Evolutionary conservation across 2,113 vertebrate species (phyloP).

Genomic region (Brachyhypopomus occidentalis): DNA sequence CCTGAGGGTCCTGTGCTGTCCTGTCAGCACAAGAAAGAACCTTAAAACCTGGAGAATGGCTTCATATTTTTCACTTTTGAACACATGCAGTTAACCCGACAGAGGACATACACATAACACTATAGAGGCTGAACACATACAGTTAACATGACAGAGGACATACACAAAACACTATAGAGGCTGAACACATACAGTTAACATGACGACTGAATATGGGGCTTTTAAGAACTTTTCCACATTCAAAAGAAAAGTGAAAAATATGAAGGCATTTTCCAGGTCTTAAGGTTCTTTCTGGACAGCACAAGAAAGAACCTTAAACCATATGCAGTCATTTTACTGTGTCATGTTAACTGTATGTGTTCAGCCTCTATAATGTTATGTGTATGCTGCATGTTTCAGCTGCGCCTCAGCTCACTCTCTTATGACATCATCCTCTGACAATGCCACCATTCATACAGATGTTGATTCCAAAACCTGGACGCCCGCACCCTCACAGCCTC

Average conservation of each 20-base stretch:
- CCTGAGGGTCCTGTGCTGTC: conserved; percentile 9
- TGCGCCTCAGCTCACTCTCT: conserved; percentile 88
- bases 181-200: too few species aligned
- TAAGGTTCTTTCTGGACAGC: too few species aligned
- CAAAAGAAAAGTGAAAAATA: too few species aligned
- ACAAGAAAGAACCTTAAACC: background rate
- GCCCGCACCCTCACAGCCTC: conserved; percentile 61
- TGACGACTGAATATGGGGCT: too few species aligned
- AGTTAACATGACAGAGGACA: too few species aligned
- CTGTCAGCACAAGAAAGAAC: background rate
- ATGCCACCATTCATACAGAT: conserved; percentile 95
- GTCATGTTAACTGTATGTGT: conserved; percentile 7
- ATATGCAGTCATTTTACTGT: background rate
- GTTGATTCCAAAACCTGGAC: conserved; percentile 89
- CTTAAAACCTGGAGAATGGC: background rate
- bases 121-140: too few species aligned
- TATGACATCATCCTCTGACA: conserved; percentile 95
- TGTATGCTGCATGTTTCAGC: conserved; percentile 75
- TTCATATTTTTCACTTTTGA: background rate
- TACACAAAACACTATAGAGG: too few species aligned
- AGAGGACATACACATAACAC: too few species aligned
- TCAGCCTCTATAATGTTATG: background rate
- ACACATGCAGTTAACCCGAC: too few species aligned
- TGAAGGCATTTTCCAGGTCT: too few species aligned
- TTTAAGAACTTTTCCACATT: too few species aligned